These are phyloP conservation scores for Acanthiza pusilla DNA, from an alignment of 2,797 vertebrate genomes.

Conservation along the genomic window DNA sequence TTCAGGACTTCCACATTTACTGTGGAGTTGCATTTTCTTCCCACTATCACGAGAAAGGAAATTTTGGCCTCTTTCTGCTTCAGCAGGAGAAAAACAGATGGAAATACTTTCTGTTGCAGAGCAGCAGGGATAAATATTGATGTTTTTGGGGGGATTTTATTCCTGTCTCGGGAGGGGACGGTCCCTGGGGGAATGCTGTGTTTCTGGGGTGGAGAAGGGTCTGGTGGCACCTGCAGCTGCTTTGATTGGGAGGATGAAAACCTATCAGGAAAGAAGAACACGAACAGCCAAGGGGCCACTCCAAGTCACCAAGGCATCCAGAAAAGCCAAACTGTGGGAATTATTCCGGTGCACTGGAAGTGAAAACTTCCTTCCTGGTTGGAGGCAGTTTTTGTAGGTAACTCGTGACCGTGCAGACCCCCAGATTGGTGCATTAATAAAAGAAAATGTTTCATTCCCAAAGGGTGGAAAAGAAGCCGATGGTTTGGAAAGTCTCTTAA, in stretches of 20 bases:
- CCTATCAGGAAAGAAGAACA: neutral
- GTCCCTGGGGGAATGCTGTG: neutral
- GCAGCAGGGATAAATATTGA: neutral
- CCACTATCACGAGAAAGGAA: fast-evolving
- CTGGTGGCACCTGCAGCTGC: neutral
- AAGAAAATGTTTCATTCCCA: neutral
- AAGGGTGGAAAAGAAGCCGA: neutral
- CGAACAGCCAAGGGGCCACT: neutral
- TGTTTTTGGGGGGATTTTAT: neutral
- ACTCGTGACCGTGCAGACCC: neutral
- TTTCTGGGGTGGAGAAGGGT: neutral
- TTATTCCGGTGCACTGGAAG: neutral
- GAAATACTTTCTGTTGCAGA: neutral
- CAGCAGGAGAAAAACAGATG: neutral
- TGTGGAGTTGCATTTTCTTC: neutral
- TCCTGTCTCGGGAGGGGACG: neutral
- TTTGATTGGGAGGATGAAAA: neutral
- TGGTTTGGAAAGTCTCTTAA: neutral
- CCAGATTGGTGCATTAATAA: neutral
- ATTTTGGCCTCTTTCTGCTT: neutral
- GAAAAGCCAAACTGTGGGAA: neutral
- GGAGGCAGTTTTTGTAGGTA: neutral
- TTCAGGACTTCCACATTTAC: fast-evolving
- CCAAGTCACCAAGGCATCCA: neutral
- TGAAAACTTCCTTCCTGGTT: neutral